Base-by-base conservation (phyloP, 92 coral and sea anemone species). In the Epizoanthus fatuus region DNA sequence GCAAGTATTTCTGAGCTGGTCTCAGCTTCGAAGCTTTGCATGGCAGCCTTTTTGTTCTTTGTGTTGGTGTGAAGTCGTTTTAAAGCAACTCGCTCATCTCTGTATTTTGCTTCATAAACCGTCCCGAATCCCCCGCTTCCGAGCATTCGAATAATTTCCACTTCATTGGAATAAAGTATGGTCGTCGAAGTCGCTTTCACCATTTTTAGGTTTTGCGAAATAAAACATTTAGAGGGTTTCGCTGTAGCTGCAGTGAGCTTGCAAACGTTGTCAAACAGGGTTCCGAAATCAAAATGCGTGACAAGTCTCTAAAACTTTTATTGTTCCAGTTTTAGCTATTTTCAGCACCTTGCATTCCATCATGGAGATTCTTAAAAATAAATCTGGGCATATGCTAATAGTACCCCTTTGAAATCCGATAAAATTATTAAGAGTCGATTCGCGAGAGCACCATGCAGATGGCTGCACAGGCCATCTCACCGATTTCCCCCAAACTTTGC, bases 51-150 rank as follows among this genome's bases (percentile, higher is more conserved):
- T 81, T 89, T 95, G 92, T 96, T 95, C 79, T 95, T 96, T 16
- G 98, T 93, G 86, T 95, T 96, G 20, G 98, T 96, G 88, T 96
- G 99, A 25, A 96, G 88, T 57, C 84, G 94, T 84, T 96, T 96
- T 44, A 96, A 74, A 5, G 99, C 99, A 32, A 96, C 95, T 51
- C 82, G 86, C 60, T 86, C 63, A 72, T 94, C 85, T 64, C 81
- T 95, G 84, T 96, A 87, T 20, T 51, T 91, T 55, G 98, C 99
- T 83, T 96, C 95, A 84, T 82, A 93, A 40, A 96, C 99, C 35
- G 91, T 83, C 14, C 99, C 99, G 72, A 96, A 96, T 40, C 99
- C 99, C n/a, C 99, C 99, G 6, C 98, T 69, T 8, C 99, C 99
- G 42, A 96, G 84, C 75, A 90, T 79, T 16, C 88, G 87, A 12